Conservation (phyloP, 37 sponge, comb jelly and placozoan species). For the Petrosia ficiformis region DNA sequence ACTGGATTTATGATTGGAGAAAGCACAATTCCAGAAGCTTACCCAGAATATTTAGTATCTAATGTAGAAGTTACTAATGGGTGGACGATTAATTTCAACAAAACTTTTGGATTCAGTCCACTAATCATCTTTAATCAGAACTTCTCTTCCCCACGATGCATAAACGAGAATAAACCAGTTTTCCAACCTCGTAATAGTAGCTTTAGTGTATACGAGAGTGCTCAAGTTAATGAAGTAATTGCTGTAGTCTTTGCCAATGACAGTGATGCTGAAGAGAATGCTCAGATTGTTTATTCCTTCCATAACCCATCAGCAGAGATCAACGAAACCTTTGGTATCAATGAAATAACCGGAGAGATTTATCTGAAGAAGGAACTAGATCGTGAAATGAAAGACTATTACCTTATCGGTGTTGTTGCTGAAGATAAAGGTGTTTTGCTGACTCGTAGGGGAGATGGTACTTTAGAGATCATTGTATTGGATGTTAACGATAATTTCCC, state of each 20-base stretch:
- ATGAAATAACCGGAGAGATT: slow-evolving; percentile 52
- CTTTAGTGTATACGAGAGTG: slow-evolving; percentile 17
- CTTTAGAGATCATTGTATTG: slow-evolving; percentile 24
- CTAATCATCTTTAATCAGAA: slow-evolving; percentile 22
- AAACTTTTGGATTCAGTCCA: slow-evolving; percentile 48
- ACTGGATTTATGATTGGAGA: slow-evolving; percentile 7
- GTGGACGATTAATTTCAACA: slow-evolving; percentile 5
- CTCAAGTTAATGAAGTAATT: slow-evolving; percentile 1
- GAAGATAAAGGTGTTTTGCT: slow-evolving; percentile 18
- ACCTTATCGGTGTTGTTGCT: slow-evolving; percentile 32
- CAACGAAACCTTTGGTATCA: slow-evolving; percentile 33
- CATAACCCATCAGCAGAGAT: background rate
- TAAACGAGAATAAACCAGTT: slow-evolving; percentile 41
- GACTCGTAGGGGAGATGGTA: slow-evolving; percentile 10
- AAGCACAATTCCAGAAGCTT: slow-evolving; percentile 14
- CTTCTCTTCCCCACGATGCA: slow-evolving; percentile 53
- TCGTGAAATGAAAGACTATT: slow-evolving; percentile 34
- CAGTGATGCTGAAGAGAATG: slow-evolving; percentile 54
- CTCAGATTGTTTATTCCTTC: slow-evolving; percentile 18
- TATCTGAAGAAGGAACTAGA: slow-evolving; percentile 27
- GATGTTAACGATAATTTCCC: slow-evolving; percentile 68
- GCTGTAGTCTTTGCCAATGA: slow-evolving; percentile 65
- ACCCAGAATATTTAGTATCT: slow-evolving; percentile 33
- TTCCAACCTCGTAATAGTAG: slow-evolving; percentile 24
- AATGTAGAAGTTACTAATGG: slow-evolving; percentile 12